Base-by-base conservation (phyloP, 2,797 vertebrate species). In the Meriones psammophilus region DNA sequence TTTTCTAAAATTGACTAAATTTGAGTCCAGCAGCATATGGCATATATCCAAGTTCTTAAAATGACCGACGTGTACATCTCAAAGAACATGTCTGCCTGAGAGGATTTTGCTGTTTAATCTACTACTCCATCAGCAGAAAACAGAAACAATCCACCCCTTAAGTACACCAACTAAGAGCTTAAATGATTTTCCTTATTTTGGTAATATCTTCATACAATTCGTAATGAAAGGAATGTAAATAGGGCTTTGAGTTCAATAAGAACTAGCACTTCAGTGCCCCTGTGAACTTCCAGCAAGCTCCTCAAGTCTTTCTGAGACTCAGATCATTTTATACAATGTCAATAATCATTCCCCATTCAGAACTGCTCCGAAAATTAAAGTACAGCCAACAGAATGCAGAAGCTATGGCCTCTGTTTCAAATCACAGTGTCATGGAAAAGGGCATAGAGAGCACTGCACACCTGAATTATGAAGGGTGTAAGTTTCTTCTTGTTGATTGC, bases 401-500 rank as follows among this genome's bases (percentile, higher is more conserved):
- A 39, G 4, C 10, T 42, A 54, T 33, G 26, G 12, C 77, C 77
- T 76, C 1, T 28, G 39, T 28, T 60, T 92, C 42, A 85, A 46
- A 76, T 7, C 76, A 56, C 24, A 68, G 26, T 87, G 68, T 78
- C 50, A 36, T 4, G 5, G 50, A 68, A 90, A 36, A 73, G 7
- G 22, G 36, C 3, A 9, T 42, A 18, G 20, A 62, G 8, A 92
- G 58, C 22, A 18, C 89, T 1, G 14, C 89, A 66, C 94, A 99
- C 99, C 99, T 99, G 99, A 96, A 98, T 99, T 93, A 99, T 99
- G 97, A 99, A 99, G 0, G 99, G 98, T 0, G 99, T 99, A 69
- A 99, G 99, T 89, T 99, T 99, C 98, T 99, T 99, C 98, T 99
- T 99, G 97, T 99, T 99, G 97, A 99, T 99, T 86, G 99, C 99